Evolutionary conservation across 2,888 invertebrate species (phyloP), one percentile per base, ranked within the genome.

Genomic region (Cephus runcator): DNA sequence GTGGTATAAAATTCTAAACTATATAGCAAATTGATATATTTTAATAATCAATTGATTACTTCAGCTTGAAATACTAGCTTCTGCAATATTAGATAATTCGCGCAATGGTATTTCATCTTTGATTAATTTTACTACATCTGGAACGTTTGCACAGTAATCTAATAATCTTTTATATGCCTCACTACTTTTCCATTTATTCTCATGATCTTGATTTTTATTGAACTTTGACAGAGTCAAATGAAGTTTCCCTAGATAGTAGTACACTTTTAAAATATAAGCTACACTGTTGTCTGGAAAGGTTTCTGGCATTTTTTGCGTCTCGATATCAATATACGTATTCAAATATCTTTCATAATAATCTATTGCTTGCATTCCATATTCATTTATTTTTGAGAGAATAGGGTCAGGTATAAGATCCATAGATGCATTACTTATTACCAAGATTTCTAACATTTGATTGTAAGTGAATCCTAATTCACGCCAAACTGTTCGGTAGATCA

Each of bases 401-500:
- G 23, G 1, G 23, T 56, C 56, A 56, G 56, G 56, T 56, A 56
- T 56, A 56, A 23, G 56, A 23, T 23, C 1, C 56, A 15, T 23
- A 56, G 56, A 56, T 23, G 23, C 23, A 15, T 56, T 56, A 56
- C 9, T 56, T 23, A 56, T 23, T 56, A 56, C 56, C 56, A 56
- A 56, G 23, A 56, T 56, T 56, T 71, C 71, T 34, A 34, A 15
- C 34, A 71, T 71, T 71, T 71, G 71, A 23, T 71, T 33, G 9
- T 71, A 71, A 71, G 71, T 71, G 15, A 34, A 71, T 71, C 71
- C 71, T 12, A 71, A 71, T 71, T 71, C 71, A 71, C 71, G 71
- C 71, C 71, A 71, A 71, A 71, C 33, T 31, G 71, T 71, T 71
- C 71, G 31, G 12, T 71, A 34, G 9, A 34, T 34, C 34, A 34